phyloP scores from a whole-genome alignment of 2,797 vertebrate species.

The Lophura swinhoii region DNA sequence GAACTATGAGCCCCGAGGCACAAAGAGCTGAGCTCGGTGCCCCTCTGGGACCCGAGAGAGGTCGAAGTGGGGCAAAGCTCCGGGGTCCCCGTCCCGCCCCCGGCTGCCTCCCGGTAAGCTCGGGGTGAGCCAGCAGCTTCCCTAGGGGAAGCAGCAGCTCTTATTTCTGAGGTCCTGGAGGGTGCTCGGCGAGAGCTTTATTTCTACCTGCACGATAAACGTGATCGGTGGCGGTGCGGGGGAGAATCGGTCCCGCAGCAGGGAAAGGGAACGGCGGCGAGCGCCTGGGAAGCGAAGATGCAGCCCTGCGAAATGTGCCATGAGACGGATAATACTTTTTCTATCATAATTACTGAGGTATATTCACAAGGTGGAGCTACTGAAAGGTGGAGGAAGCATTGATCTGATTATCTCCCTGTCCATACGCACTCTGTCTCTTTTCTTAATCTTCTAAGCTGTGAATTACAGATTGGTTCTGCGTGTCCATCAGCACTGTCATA shows the following conservation, averaged over 20 bases:
- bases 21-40: neutral
- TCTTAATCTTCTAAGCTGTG: neutral
- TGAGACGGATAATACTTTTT: slow-evolving; percentile 17
- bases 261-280: neutral
- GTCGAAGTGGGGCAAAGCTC: neutral
- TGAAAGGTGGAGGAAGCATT: slow-evolving; percentile 52
- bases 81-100: rapidly evolving
- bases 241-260: no score
- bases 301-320: neutral
- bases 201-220: neutral
- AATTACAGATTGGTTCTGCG: neutral
- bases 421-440: neutral
- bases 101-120: neutral
- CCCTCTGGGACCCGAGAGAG: neutral
- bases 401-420: slow-evolving; percentile 17
- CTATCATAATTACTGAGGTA: slow-evolving; percentile 66
- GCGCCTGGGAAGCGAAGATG: neutral
- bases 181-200: neutral
- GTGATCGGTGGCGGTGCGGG: neutral
- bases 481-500: neutral
- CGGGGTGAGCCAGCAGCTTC: neutral
- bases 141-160: rapidly evolving
- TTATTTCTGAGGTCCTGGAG: neutral
- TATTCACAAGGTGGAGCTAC: slow-evolving; percentile 73
- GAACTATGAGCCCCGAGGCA: neutral